Percentiles rank a stretch among this genome's conserved stretches.
Evolutionary conservation across 2,888 invertebrate genomes (phyloP).

Genomic region (Branchipolynoe longqiensis): DNA sequence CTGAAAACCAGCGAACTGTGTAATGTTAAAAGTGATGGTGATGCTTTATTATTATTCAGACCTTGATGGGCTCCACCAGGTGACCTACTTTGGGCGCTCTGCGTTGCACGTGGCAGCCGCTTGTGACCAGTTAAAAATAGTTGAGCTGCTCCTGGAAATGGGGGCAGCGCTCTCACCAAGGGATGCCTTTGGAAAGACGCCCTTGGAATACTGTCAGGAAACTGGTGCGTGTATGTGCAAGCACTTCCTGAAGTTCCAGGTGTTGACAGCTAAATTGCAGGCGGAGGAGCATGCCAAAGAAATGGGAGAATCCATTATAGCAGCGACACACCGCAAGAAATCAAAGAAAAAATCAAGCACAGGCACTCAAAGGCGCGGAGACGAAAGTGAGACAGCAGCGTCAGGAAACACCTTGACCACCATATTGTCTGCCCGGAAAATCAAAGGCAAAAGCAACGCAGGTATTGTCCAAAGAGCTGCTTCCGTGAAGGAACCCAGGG

Average conservation of each 20-base stretch:
- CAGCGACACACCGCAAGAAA: too few species aligned
- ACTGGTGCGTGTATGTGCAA: background rate
- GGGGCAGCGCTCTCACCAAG: conserved; percentile 28
- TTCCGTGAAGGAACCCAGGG: too few species aligned
- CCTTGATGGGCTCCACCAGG: background rate
- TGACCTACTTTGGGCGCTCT: conserved; percentile 48
- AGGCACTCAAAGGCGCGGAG: too few species aligned
- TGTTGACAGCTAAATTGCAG: background rate
- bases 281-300: background rate
- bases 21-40: too few species aligned
- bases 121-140: conserved; percentile 39
- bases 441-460: too few species aligned
- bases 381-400: too few species aligned
- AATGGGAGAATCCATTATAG: too few species aligned
- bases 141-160: background rate
- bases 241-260: conserved; percentile 15
- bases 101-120: conserved; percentile 51
- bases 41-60: background rate
- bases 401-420: too few species aligned
- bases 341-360: too few species aligned
- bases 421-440: too few species aligned
- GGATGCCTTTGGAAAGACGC: conserved; percentile 51
- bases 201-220: conserved; percentile 36
- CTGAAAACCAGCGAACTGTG: too few species aligned
- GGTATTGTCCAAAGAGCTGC: too few species aligned